Evolutionary conservation across 1,140 invertebrate species (phyloP).

Genomic region (Philopotamus ludificatus): DNA sequence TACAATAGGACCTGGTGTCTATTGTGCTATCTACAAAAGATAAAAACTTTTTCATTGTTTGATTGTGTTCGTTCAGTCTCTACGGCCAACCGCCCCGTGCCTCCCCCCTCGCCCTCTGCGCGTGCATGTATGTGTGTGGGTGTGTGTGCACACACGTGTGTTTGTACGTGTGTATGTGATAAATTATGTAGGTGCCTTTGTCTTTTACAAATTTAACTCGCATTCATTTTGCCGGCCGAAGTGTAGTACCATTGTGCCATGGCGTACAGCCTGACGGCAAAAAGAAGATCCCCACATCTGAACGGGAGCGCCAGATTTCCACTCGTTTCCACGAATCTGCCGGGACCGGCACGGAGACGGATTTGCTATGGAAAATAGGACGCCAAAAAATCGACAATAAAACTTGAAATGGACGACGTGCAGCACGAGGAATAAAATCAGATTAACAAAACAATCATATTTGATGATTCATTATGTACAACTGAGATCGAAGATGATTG

Average conservation of each 20-base stretch:
- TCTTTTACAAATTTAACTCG: constrained; percentile 43
- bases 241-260: constrained; percentile 38
- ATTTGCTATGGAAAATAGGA: no score
- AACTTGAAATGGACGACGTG: no score
- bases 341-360: no score
- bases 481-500: no score
- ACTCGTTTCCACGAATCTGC: not conserved
- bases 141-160: constrained; percentile 13
- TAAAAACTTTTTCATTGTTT: constrained; percentile 43
- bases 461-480: no score
- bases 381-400: no score
- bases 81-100: constrained; percentile 10
- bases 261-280: constrained; percentile 30
- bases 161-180: constrained; percentile 35
- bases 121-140: constrained; percentile 19
- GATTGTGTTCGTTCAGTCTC: constrained; percentile 40
- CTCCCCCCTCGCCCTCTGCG: constrained; percentile 21
- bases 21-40: constrained; percentile 43
- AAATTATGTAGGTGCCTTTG: constrained; percentile 42
- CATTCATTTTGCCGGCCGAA: constrained; percentile 41
- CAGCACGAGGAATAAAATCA: no score
- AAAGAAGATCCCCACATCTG: not conserved
- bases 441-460: no score
- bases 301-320: not conserved
- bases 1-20: constrained; percentile 41